Conservation (phyloP, 2,797 vertebrate genomes). For the Tragopan temminckii region DNA sequence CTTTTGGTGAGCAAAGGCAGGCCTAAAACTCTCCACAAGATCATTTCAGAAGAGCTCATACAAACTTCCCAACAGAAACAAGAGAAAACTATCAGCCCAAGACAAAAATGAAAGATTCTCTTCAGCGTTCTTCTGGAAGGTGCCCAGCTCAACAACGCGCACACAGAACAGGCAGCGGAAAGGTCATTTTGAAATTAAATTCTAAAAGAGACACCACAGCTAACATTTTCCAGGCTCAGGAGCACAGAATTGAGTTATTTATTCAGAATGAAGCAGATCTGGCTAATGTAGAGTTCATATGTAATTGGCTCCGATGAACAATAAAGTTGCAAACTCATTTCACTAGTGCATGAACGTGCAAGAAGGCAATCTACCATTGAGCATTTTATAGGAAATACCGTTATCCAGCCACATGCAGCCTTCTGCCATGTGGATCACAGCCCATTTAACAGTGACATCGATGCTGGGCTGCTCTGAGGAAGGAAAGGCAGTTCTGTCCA, state of each 20-base stretch:
- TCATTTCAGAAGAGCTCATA: not conserved
- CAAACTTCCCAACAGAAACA: not conserved
- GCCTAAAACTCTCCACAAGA: not conserved
- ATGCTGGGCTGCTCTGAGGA: not conserved
- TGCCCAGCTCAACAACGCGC: not conserved
- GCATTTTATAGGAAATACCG: slow-evolving; percentile 24
- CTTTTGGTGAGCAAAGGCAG: not conserved
- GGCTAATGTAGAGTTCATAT: slow-evolving; percentile 23
- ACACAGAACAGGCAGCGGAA: not conserved
- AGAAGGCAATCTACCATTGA: slow-evolving; percentile 42
- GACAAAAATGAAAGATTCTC: not conserved
- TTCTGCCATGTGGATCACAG: slow-evolving; percentile 44
- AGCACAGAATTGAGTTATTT: slow-evolving; percentile 45
- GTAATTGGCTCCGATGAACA: slow-evolving; percentile 63
- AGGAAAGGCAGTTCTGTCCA: slow-evolving; percentile 39
- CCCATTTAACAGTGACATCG: slow-evolving; percentile 5
- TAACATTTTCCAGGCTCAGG: not conserved
- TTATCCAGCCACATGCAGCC: slow-evolving; percentile 14
- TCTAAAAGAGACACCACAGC: slow-evolving; percentile 16
- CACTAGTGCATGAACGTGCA: slow-evolving; percentile 1
- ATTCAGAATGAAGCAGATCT: slow-evolving; percentile 46
- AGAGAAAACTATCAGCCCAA: not conserved
- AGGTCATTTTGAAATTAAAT: slow-evolving; percentile 55
- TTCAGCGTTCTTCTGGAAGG: not conserved
- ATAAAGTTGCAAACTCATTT: slow-evolving; percentile 62